Percentiles rank a stretch among this genome's conserved stretches.
phyloP scores from a whole-genome alignment of 2,113 vertebrate genomes.

The Atrichornis clamosus region DNA sequence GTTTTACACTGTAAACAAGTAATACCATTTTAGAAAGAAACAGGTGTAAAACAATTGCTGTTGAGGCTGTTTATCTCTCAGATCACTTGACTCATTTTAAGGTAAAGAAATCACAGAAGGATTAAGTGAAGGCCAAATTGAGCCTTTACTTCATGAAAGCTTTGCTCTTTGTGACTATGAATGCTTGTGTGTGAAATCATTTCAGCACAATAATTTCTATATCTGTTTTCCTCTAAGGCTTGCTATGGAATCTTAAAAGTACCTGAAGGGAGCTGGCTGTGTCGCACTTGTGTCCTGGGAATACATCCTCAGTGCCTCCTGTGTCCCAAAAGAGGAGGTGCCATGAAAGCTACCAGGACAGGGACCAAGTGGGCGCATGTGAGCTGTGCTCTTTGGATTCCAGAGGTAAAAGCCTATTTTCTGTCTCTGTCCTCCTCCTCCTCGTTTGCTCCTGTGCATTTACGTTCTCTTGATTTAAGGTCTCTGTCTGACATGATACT shows the following conservation, averaged over 20 bases:
- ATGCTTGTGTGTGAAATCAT: background rate
- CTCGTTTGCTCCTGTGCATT: background rate
- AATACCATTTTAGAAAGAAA: background rate
- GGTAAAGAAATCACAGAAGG: background rate
- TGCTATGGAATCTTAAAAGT: conserved; percentile 98
- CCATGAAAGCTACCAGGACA: conserved; percentile 94
- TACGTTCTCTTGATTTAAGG: background rate
- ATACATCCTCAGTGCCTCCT: conserved; percentile 92
- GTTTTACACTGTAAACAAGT: background rate
- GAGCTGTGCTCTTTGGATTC: conserved; percentile 98
- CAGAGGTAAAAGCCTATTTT: conserved; percentile 81
- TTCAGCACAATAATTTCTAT: background rate
- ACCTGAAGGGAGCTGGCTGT: conserved; percentile 97
- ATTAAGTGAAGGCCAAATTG: background rate
- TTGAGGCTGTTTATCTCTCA: background rate
- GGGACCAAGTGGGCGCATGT: conserved; percentile 97
- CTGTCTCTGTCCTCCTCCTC: background rate
- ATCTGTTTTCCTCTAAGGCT: conserved; percentile 75
- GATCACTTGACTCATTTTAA: background rate
- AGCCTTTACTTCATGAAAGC: background rate
- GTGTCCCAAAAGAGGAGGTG: conserved; percentile 94
- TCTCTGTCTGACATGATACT: background rate
- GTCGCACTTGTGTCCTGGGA: conserved; percentile 91
- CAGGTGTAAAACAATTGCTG: background rate
- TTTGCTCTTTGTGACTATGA: background rate